A percentile compares a stretch with the other conserved stretches of the same genome.
Evolutionary conservation across 1,140 invertebrate genomes (phyloP).

Genomic region (Drosophila prosaltans): DNA sequence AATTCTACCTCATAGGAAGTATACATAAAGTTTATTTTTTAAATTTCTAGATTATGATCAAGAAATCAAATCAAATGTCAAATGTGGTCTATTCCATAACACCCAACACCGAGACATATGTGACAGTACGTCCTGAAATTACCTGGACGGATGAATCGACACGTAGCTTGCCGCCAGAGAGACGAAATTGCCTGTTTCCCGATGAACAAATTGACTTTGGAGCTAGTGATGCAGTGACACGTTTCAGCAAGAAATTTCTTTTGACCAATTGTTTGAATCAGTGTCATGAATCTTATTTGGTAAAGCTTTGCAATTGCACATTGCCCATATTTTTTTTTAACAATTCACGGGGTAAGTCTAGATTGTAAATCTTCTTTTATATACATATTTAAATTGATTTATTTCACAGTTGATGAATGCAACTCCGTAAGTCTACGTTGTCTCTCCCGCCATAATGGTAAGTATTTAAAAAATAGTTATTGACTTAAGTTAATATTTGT

Average conservation of each 20-base stretch:
- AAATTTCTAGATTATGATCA: constrained; percentile 64
- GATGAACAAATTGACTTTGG: constrained; percentile 59
- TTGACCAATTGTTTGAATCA: constrained; percentile 62
- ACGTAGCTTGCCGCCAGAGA: constrained; percentile 40
- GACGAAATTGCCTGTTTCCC: constrained; percentile 61
- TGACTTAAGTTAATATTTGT: not conserved
- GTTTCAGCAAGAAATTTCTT: constrained; percentile 37
- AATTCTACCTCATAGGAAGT: too few species aligned
- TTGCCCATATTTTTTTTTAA: constrained; percentile 64
- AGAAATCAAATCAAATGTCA: constrained; percentile 58
- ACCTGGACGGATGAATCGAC: constrained; percentile 63
- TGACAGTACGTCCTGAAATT: constrained; percentile 63
- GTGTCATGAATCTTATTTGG: constrained; percentile 70
- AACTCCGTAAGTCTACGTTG: constrained; percentile 57
- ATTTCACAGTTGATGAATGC: constrained; percentile 54
- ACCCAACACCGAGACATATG: constrained; percentile 68
- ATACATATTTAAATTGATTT: not conserved
- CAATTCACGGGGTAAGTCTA: constrained; percentile 46
- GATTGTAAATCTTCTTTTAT: not conserved
- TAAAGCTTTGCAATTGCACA: constrained; percentile 69
- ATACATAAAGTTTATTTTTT: not conserved
- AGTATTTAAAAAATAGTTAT: not conserved
- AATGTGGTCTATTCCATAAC: constrained; percentile 64
- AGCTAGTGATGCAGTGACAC: constrained; percentile 35
- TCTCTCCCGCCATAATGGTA: constrained; percentile 65